Evolutionary conservation across 2,797 vertebrate genomes (phyloP), one percentile per base, ranked within the genome.

Genomic region (Borostomias antarcticus): DNA sequence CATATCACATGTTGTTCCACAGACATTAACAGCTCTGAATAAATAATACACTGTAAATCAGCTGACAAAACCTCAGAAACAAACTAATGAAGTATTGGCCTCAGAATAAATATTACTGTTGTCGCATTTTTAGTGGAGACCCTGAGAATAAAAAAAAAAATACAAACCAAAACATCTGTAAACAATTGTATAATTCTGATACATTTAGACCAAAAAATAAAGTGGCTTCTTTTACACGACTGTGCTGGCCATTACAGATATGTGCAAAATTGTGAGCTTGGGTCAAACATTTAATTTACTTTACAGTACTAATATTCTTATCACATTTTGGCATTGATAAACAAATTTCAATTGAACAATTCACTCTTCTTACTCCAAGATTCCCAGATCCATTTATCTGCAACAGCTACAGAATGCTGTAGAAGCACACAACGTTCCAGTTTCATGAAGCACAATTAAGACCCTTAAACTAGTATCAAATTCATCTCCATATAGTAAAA

Each of bases 401-500:
- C 35, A 33, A 59, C 23, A 58, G 21, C 56, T 58, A 35, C 32
- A 7, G 32, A 37, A 37, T 28, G 25, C 15, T 56, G 33, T 32
- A 19, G 1, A 13, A 43, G 52, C 13, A 58, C 25, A 59, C 35
- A 17, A 40, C 17, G n/a, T 13, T 45, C 13, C 35, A 25, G 23
- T 43, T 43, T 59, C 23, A 43, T 43, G 21, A 26, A 8, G 25
- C 35, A 45, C 57, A 58, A 37, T 40, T 40, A 21, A 3, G 35
- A 59, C 35, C 35, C 26, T 59, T 43, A 43, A 13, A 59, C 37
- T 9, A 56, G 29, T 32, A 56, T 51, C 52, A 58, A 58, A 58
- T 43, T 40, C 23, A 59, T 43, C 58, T 26, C 23, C 26, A 17
- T 26, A 28, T 26, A 17, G 15, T 37, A n/a, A 33, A 57, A 35